These are phyloP conservation scores for Caenorhabditis afra DNA, from an alignment of 2,888 invertebrate genomes.

Conservation along the genomic window DNA sequence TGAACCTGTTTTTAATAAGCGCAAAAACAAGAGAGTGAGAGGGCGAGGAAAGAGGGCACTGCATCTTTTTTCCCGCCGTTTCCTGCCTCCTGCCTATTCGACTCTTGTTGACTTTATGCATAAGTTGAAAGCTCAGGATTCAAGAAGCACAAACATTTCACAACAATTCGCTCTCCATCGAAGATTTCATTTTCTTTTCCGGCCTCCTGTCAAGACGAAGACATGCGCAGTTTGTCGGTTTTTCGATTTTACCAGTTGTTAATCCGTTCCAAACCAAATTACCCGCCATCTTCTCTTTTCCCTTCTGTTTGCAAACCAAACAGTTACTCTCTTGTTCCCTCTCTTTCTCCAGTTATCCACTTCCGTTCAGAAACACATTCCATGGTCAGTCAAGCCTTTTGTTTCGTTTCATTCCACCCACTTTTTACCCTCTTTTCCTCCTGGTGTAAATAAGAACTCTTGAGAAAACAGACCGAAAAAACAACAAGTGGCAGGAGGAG, in stretches of 20 bases:
- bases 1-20: slow-evolving; percentile 57
- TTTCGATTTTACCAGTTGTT: slow-evolving; percentile 34
- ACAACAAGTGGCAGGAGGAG: slow-evolving; percentile 5
- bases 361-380: too few relatives aligned
- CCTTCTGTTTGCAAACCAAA: slow-evolving; percentile 10
- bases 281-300: slow-evolving; percentile 20
- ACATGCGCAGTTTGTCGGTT: slow-evolving; percentile 8
- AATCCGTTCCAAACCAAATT: slow-evolving; percentile 44
- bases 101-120: slow-evolving; percentile 50
- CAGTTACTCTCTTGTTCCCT: too few relatives aligned
- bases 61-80: slow-evolving; percentile 24
- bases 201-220: not conserved
- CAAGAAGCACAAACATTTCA: slow-evolving; percentile 31
- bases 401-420: not conserved
- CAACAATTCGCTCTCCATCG: not conserved
- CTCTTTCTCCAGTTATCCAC: not conserved
- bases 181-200: not conserved
- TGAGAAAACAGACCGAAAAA: slow-evolving; percentile 11
- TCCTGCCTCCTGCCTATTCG: not conserved
- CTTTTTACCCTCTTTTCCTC: not conserved
- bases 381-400: too few relatives aligned
- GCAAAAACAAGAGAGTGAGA: slow-evolving; percentile 46
- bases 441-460: not conserved
- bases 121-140: slow-evolving; percentile 32
- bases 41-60: slow-evolving; percentile 10